Conservation (phyloP, 2,113 vertebrate species). For the Toxotes jaculatrix region DNA sequence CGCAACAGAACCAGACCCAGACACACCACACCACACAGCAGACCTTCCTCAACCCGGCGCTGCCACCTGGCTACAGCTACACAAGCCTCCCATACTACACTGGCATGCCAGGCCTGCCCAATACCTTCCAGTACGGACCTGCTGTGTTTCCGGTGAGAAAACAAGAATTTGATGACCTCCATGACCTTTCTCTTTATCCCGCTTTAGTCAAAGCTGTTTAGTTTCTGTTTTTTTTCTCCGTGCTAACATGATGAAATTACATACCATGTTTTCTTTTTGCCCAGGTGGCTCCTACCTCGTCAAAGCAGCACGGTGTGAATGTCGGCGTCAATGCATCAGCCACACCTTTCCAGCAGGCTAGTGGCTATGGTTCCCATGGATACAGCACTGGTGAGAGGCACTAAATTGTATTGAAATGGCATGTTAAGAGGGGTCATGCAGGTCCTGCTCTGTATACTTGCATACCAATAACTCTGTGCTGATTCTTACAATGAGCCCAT, state of each 20-base stretch:
- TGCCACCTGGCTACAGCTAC: constrained; percentile 99
- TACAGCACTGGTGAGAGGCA: constrained; percentile 93
- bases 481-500: constrained; percentile 29
- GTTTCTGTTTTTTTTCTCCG: neutral
- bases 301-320: constrained; percentile 98
- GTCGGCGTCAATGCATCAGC: constrained; percentile 97
- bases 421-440: constrained; percentile 37
- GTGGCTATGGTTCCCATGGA: constrained; percentile 95
- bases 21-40: constrained; percentile 97
- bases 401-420: constrained; percentile 25
- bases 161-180: too few species aligned
- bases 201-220: neutral
- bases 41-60: constrained; percentile 95
- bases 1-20: constrained; percentile 96
- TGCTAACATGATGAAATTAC: neutral
- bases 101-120: constrained; percentile 96
- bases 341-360: constrained; percentile 95
- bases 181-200: neutral
- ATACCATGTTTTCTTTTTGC: neutral
- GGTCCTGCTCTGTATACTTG: constrained; percentile 20
- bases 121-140: constrained; percentile 98
- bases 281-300: constrained; percentile 97
- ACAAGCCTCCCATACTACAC: constrained; percentile 99
- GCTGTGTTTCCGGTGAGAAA: constrained; percentile 97
- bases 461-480: constrained; percentile 31